Evolutionary conservation across 2,888 invertebrate species (phyloP), one percentile per base, ranked within the genome.

Genomic region (Tetrapedia diversipes): DNA sequence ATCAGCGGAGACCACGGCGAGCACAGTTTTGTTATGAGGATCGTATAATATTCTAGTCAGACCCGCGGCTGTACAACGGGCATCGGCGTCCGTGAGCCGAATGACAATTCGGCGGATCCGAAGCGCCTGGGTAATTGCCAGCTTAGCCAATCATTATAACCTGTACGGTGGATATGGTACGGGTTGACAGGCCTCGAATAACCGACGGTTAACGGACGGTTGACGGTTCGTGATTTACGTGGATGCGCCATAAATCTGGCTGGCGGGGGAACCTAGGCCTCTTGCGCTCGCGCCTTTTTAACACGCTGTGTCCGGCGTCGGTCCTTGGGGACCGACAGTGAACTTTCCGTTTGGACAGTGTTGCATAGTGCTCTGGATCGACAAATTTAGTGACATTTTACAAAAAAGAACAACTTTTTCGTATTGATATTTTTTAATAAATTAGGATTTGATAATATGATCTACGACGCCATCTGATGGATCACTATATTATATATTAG

Each of bases 31-130:
- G 87, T 89, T 90, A 90, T 87, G 88, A 90, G 86, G 78, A 88
- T 90, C 87, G 88, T 90, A 90, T 86, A 83, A 90, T 90, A 90
- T 90, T 90, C 90, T 85, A 90, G 90, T 90, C 90, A 90, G 89
- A 84, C 86, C 71, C 85, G 85, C 87, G 88, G 87, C 87, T 88
- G 89, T 89, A 90, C 90, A 90, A 89, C 90, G 90, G 89, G 89
- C 90, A 89, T 87, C 87, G 87, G 76, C 75, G 65, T 81, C 81
- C 88, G 85, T 88, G 88, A 82, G 87, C 85, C 88, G 90, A 90
- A 90, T 90, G 88, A 89, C 86, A 90, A 90, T 89, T 86, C 80
- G 80, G 73, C 78, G 74, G 78, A 86, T 86, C 84, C 84, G 84
- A 87, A 73, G 85, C 83, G 83, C 90, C n/a, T 90, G 90, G 90